These are phyloP conservation scores for Drosophila dives DNA, from an alignment of 2,888 invertebrate species.

Conservation along the genomic window DNA sequence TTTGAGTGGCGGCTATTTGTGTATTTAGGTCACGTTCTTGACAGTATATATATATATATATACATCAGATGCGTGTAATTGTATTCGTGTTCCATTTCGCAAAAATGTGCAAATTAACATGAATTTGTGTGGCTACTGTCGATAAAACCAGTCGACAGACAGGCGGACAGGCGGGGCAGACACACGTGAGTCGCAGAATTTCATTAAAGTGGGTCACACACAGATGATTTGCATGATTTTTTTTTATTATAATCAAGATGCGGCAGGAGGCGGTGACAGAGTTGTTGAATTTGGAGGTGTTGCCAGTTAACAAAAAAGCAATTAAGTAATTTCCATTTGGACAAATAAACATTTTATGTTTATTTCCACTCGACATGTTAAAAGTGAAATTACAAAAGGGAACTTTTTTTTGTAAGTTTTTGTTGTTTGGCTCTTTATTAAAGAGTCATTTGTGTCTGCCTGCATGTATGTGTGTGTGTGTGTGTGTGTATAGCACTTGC, in stretches of 20 bases:
- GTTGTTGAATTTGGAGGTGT: conserved; percentile 16
- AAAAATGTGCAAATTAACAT: conserved; percentile 78
- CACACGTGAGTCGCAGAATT: conserved; percentile 52
- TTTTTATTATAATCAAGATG: neutral
- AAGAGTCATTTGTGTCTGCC: conserved; percentile 53
- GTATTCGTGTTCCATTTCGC: conserved; percentile 60
- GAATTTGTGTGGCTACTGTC: conserved; percentile 67
- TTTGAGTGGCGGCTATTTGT: conserved; percentile 57
- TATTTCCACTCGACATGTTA: conserved; percentile 62
- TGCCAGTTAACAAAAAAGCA: conserved; percentile 40
- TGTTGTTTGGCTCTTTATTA: conserved; percentile 50
- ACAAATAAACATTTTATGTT: conserved; percentile 61
- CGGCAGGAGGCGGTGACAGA: neutral
- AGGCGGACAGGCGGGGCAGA: conserved; percentile 7
- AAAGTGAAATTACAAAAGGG: conserved; percentile 75
- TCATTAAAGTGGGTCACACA: conserved; percentile 62
- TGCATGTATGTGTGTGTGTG: conserved; percentile 6
- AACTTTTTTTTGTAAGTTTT: conserved; percentile 36
- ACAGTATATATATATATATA: conserved; percentile 25
- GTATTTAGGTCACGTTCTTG: conserved; percentile 78
- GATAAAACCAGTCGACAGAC: conserved; percentile 40
- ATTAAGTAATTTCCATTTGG: conserved; percentile 75
- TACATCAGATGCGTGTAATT: conserved; percentile 55
- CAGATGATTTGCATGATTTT: conserved; percentile 74
- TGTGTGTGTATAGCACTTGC: conserved; percentile 49